Percentiles rank a stretch among this genome's conserved stretches.
phyloP scores from a whole-genome alignment of 2,888 invertebrate genomes.

The Mechanitis mazaeus region DNA sequence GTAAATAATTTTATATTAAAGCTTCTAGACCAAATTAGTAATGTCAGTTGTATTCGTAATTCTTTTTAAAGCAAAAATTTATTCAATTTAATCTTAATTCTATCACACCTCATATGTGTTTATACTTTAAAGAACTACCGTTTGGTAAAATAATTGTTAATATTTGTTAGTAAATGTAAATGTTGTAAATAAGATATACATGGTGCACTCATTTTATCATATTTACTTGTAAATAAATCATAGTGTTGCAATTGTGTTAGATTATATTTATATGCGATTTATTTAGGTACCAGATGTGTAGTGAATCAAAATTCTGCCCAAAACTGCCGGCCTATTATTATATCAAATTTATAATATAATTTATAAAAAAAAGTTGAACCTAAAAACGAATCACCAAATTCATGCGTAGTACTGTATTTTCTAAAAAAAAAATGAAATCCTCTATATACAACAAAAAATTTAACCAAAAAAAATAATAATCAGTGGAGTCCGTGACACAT shows the following conservation, averaged over 20 bases:
- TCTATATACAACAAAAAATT: neutral
- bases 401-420: no score
- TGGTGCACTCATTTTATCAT: slow-evolving; percentile 65
- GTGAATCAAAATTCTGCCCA: slow-evolving; percentile 21
- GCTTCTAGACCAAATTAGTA: slow-evolving; percentile 22
- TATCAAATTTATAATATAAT: neutral
- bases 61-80: no score
- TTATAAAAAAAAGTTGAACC: neutral
- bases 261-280: slow-evolving; percentile 27
- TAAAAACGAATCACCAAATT: neutral
- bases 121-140: slow-evolving; percentile 29
- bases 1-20: slow-evolving; percentile 15
- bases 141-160: slow-evolving; percentile 52
- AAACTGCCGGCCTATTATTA: slow-evolving; percentile 24
- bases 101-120: neutral
- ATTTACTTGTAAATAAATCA: slow-evolving; percentile 42
- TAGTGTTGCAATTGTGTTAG: slow-evolving; percentile 28
- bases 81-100: neutral
- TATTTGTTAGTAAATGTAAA: slow-evolving; percentile 69
- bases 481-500: neutral
- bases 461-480: neutral
- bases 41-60: slow-evolving; percentile 18
- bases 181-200: slow-evolving; percentile 65
- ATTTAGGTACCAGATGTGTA: slow-evolving; percentile 24
- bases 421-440: no score